Base-by-base conservation (phyloP, 1,140 invertebrate species). In the Eumaeus atala region DNA sequence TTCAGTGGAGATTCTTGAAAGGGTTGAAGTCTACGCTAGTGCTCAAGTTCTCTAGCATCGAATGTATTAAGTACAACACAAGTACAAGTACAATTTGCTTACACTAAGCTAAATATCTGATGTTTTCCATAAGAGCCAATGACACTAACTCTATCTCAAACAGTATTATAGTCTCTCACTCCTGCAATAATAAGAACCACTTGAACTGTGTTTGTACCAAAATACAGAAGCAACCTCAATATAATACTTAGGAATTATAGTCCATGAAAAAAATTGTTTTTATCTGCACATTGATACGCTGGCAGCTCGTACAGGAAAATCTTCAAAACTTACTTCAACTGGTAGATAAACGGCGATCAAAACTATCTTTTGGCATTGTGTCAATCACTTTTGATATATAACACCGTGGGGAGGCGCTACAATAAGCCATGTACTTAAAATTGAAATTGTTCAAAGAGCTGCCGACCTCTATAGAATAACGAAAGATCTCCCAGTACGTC, bases 1-100 rank as follows among this genome's bases (percentile, higher is more conserved):
- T 56, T 56, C 40, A 56, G 36, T 44, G 55, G 34, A 14, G 33
- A 42, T 7, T 12, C 55, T 0, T 56, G 55, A n/a, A n/a, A n/a
- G n/a, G 55, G 9, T 16, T 9, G 48, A 56, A 16, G 37, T 44
- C 0, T 51, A 14, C 12, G 1, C 16, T 4, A 21, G 16, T 14
- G 55, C 55, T 1, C 55, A 56, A 28, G 2, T 2, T 3, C n/a
- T n/a, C n/a, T n/a, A n/a, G 21, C 2, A 2, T 28, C 6, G 21
- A 28, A 28, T 28, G 6, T 28, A 3, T 2, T 28, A 28, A 28
- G 6, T 28, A 28, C 2, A 6, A n/a, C n/a, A n/a, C n/a, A 3
- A 6, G 21, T 6, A 3, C 2, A 2, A 28, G 2, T 2, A 28
- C 6, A 28, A 28, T 6, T 28, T 28, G 21, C 21, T 28, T 2